Evolutionary conservation across 2,888 invertebrate genomes (phyloP), one percentile per base, ranked within the genome.

Genomic region (Lycophotia porphyrea): DNA sequence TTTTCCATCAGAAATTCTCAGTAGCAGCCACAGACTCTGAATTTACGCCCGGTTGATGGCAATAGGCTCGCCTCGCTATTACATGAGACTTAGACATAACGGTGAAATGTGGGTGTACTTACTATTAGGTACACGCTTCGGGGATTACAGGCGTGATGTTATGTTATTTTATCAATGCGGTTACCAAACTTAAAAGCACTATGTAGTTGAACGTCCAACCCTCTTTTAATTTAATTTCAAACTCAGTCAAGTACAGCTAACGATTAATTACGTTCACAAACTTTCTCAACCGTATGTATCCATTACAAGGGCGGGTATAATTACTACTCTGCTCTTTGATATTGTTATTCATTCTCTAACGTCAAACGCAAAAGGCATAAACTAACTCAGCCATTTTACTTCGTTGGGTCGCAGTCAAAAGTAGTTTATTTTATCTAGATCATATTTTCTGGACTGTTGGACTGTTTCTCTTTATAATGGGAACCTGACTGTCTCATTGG

Each of bases 341-440:
- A 92, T 90, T 90, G 90, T 91, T 90, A 88, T 87, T 91, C 91
- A 92, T 92, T 92, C 91, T 90, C 86, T 88, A 73, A 90, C 91
- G 91, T 93, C 93, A 93, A 88, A 91, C 15, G 66, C 82, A 81
- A 78, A 71, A 64, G 73, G 64, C 60, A 71, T 78, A 21, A 72
- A 76, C 72, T 80, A 58, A 77, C 36, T 67, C 47, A n/a, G 60
- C 70, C 60, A 65, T 71, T 78, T 74, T 13, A 58, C 34, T 66
- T 31, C 24, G 44, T 21, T 39, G 64, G 27, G 15, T 52, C 7
- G 21, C 5, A 39, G n/a, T 61, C 2, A 5, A 24, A 64, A 64
- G 18, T 58, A 21, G 42, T 63, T 58, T 31, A 24, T 36, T 80
- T 69, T 58, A 47, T 42, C 11, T 24, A 39, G 3, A 21, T 52